Evolutionary conservation across 2,113 vertebrate species (phyloP).

Genomic region (Ardeotis arabs): DNA sequence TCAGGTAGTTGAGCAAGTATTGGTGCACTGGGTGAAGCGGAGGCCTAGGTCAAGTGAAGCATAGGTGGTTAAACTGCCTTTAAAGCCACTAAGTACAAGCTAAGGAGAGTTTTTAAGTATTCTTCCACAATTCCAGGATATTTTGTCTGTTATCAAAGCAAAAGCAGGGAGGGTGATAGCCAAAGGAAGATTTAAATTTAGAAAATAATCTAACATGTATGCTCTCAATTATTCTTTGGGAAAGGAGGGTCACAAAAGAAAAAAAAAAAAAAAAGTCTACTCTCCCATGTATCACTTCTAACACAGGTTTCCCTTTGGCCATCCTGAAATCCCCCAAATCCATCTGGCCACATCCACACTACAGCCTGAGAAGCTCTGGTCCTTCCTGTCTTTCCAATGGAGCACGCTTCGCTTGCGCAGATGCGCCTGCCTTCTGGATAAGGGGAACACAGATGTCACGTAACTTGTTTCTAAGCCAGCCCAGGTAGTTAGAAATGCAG

Average conservation of each 20-base stretch:
- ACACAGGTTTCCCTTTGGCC: background rate
- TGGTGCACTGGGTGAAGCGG: background rate
- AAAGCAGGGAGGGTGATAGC: background rate
- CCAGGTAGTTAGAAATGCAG: background rate
- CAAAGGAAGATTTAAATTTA: background rate
- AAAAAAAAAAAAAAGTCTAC: background rate
- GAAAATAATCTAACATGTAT: background rate
- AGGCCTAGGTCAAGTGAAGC: background rate
- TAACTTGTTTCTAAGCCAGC: background rate
- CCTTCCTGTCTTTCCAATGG: background rate
- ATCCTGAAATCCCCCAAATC: background rate
- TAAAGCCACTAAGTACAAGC: background rate
- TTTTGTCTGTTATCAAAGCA: background rate
- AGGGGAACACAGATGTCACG: background rate
- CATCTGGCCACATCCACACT: background rate
- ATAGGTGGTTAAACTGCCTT: background rate
- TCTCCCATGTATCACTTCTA: background rate
- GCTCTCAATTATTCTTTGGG: background rate
- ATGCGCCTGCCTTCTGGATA: background rate
- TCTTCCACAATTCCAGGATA: background rate
- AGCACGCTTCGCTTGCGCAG: background rate
- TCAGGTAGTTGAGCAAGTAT: background rate
- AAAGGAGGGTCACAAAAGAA: background rate
- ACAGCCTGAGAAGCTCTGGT: background rate
- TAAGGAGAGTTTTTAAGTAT: background rate